phyloP scores from a whole-genome alignment of 1,140 invertebrate species.

The Atopsyche davidsoni region DNA sequence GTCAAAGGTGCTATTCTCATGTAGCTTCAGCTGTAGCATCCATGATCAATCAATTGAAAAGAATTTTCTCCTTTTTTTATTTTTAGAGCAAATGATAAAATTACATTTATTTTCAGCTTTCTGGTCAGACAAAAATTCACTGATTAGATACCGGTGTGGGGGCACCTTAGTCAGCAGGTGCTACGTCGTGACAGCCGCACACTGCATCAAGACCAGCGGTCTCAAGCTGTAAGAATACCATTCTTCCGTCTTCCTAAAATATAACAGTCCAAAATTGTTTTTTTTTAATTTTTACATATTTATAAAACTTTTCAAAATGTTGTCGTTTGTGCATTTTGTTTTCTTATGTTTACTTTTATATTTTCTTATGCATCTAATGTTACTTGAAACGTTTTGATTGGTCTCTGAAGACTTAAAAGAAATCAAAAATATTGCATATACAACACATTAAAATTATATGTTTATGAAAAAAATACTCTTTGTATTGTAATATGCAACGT shows the following conservation, averaged over 20 bases:
- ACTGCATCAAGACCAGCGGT: constrained; percentile 51
- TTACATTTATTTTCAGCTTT: constrained; percentile 23
- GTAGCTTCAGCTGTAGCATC: no score
- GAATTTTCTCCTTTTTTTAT: background rate
- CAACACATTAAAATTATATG: background rate
- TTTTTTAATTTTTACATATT: background rate
- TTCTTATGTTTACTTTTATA: constrained; percentile 4
- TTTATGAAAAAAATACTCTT: background rate
- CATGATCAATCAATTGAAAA: background rate
- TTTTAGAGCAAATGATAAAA: constrained; percentile 8
- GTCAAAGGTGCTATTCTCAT: no score
- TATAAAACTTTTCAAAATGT: background rate
- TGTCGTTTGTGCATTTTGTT: constrained; percentile 7
- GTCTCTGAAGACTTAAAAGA: background rate
- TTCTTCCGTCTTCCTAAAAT: background rate
- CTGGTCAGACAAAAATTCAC: background rate
- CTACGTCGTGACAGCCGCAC: constrained; percentile 62
- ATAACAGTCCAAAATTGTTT: background rate
- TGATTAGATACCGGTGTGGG: constrained; percentile 52
- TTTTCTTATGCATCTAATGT: no score
- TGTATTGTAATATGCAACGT: background rate
- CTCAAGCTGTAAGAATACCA: constrained; percentile 44
- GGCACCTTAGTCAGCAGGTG: constrained; percentile 56
- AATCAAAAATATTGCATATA: background rate
- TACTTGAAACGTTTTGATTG: no score